A percentile compares a stretch with the other conserved stretches of the same genome.
Evolutionary conservation across 2,797 vertebrate genomes (phyloP).

Genomic region (Gila robusta): DNA sequence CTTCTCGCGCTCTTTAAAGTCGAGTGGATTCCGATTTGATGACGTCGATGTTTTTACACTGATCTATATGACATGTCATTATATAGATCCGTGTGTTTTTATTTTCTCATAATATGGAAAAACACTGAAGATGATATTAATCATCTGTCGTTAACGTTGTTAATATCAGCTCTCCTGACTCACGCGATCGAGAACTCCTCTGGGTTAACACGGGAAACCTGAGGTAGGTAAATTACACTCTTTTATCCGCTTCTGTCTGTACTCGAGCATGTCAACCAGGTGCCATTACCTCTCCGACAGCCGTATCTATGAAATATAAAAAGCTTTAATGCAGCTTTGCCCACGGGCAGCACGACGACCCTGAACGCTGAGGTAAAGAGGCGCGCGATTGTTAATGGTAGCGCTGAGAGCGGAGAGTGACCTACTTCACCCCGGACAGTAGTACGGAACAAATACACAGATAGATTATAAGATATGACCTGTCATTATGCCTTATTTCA

Average conservation of each 20-base stretch:
- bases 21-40: background rate
- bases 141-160: background rate
- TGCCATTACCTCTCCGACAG: conserved; percentile 19
- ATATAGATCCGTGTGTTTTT: no score
- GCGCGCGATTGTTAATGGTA: conserved; percentile 12
- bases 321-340: conserved; percentile 47
- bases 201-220: background rate
- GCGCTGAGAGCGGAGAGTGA: background rate
- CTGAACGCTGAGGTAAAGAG: conserved; percentile 22
- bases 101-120: background rate
- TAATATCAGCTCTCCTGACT: background rate
- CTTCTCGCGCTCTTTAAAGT: background rate
- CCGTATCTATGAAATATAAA: conserved; percentile 42
- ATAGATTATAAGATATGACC: background rate
- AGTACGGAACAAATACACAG: background rate
- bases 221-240: background rate
- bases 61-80: no score
- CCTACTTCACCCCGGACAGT: conserved; percentile 28
- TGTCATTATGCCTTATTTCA: background rate
- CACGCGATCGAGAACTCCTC: background rate
- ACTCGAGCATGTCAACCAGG: conserved; percentile 37
- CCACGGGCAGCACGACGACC: conserved; percentile 13
- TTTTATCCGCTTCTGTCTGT: conserved; percentile 15
- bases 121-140: background rate
- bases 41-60: background rate